These are phyloP conservation scores for Heteromormyrus szaboi DNA, from an alignment of 2,797 vertebrate species.

Conservation along the genomic window DNA sequence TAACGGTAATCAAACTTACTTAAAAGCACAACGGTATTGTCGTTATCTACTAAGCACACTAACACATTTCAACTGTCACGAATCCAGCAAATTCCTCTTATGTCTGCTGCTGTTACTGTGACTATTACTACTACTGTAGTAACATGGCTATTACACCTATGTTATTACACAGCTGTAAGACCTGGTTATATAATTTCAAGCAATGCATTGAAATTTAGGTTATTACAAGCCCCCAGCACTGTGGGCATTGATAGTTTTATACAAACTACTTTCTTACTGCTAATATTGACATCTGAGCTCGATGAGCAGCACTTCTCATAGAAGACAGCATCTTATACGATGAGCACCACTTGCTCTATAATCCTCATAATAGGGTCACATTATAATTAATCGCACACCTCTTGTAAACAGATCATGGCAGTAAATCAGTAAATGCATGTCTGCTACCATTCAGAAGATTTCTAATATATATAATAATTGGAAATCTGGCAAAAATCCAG, in stretches of 20 bases:
- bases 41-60: neutral
- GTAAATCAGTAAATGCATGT: neutral
- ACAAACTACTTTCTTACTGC: slow-evolving; percentile 34
- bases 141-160: neutral
- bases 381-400: neutral
- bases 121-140: slow-evolving; percentile 4
- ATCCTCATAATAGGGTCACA: neutral
- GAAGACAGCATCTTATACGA: neutral
- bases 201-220: neutral
- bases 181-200: neutral
- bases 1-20: neutral
- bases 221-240: slow-evolving; percentile 22
- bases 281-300: slow-evolving; percentile 1
- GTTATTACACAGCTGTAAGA: neutral
- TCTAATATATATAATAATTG: neutral
- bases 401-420: neutral
- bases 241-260: slow-evolving; percentile 39
- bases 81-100: neutral
- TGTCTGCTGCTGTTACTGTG: slow-evolving; percentile 16
- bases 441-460: neutral
- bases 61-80: neutral
- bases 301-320: slow-evolving; percentile 3
- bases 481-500: neutral
- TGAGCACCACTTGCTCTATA: neutral
- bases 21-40: neutral